Percentiles rank a stretch among this genome's conserved stretches.
These are phyloP conservation scores for Agonum fuliginosum DNA, from an alignment of 2,888 invertebrate genomes.

Conservation along the genomic window DNA sequence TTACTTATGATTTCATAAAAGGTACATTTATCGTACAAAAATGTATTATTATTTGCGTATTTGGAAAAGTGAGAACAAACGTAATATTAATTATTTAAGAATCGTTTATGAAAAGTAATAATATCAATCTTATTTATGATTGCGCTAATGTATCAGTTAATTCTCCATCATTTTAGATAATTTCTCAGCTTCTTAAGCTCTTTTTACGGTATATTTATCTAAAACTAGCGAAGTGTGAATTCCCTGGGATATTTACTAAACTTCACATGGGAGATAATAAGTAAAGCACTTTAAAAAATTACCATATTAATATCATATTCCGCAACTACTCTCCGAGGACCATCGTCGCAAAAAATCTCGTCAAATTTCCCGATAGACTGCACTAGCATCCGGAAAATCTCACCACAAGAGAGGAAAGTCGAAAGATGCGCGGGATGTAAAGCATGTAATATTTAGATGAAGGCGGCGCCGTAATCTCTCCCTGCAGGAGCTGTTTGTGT, in stretches of 20 bases:
- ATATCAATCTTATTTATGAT: too few relatives aligned
- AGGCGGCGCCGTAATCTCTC: conserved; percentile 8
- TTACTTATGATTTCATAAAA: conserved; percentile 13
- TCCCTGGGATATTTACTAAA: conserved; percentile 12
- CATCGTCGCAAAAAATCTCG: background rate
- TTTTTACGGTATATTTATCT: background rate
- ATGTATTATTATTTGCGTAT: too few relatives aligned
- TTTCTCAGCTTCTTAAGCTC: too few relatives aligned
- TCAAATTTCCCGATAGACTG: conserved; percentile 12
- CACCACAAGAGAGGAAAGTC: background rate
- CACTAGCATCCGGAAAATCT: background rate
- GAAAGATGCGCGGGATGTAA: conserved; percentile 1
- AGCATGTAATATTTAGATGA: conserved; percentile 31
- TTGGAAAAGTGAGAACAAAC: too few relatives aligned
- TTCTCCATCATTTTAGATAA: too few relatives aligned
- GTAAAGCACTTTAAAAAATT: conserved; percentile 37
- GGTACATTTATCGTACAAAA: background rate
- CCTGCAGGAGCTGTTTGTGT: conserved; percentile 37
- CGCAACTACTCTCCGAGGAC: background rate
- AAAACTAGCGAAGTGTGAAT: conserved; percentile 19
- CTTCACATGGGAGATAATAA: conserved; percentile 29
- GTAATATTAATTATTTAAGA: too few relatives aligned
- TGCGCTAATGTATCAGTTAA: too few relatives aligned
- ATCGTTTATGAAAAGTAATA: too few relatives aligned
- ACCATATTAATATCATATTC: conserved; percentile 45